phyloP scores from a whole-genome alignment of 2,113 vertebrate species.

The Chamaea fasciata region DNA sequence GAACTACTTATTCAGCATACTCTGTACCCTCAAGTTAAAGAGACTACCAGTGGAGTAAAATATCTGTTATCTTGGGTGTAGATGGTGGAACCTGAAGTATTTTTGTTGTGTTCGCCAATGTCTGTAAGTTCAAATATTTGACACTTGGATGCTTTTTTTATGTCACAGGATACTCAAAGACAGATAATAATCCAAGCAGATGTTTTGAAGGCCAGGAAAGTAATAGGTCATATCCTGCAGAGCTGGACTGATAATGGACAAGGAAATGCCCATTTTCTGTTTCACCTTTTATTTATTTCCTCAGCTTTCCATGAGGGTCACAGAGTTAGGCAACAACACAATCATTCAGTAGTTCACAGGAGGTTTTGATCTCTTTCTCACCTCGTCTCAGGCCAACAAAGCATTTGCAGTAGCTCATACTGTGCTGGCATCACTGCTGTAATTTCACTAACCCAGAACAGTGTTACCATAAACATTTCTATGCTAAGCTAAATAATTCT shows the following conservation, averaged over 20 bases:
- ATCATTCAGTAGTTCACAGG: background rate
- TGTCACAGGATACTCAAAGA: background rate
- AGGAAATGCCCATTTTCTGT: background rate
- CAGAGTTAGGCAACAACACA: background rate
- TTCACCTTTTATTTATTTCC: background rate
- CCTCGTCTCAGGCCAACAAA: background rate
- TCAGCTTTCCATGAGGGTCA: background rate
- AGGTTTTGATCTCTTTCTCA: background rate
- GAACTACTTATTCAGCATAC: background rate
- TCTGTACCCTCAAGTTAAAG: background rate
- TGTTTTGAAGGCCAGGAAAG: background rate
- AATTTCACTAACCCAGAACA: slow-evolving; percentile 28
- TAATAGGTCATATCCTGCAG: background rate
- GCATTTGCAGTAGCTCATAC: slow-evolving; percentile 2
- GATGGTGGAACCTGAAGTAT: background rate
- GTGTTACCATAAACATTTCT: slow-evolving; percentile 25
- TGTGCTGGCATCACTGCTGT: background rate
- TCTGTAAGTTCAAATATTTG: background rate
- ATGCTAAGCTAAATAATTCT: slow-evolving; percentile 33
- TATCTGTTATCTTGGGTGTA: background rate
- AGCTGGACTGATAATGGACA: background rate
- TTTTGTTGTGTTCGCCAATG: background rate
- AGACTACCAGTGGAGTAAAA: background rate
- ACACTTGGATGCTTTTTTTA: background rate
- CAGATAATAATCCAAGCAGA: background rate